These are phyloP conservation scores for Chionoecetes opilio DNA, from an alignment of 1,140 invertebrate genomes.

Conservation along the genomic window DNA sequence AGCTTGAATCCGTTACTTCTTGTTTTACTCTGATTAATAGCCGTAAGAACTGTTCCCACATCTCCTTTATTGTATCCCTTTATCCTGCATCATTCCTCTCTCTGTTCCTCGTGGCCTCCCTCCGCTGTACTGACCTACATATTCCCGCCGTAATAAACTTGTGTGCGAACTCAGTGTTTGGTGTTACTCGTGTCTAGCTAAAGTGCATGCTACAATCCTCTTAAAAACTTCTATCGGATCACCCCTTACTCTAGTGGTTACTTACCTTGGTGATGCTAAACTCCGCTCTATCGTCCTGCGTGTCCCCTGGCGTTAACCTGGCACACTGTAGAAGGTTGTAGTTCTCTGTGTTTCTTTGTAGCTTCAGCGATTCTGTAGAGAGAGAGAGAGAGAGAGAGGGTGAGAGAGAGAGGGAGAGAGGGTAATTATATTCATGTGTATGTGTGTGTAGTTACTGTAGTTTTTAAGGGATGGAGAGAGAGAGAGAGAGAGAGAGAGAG, in stretches of 20 bases:
- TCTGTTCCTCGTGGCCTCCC: too few species aligned
- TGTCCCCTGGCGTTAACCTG: not conserved
- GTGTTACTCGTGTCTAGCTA: too few species aligned
- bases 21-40: too few species aligned
- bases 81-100: not conserved
- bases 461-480: not conserved
- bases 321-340: slow-evolving; percentile 38
- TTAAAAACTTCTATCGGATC: too few species aligned
- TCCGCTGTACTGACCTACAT: too few species aligned
- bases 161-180: too few species aligned
- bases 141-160: too few species aligned
- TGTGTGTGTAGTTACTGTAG: not conserved
- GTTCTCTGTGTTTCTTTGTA: slow-evolving; percentile 65
- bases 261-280: slow-evolving; percentile 47
- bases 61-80: too few species aligned
- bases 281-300: slow-evolving; percentile 60
- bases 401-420: not conserved
- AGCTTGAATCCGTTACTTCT: too few species aligned
- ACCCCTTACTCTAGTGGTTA: not conserved
- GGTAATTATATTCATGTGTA: too few species aligned
- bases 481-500: not conserved
- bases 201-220: too few species aligned
- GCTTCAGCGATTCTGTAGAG: slow-evolving; percentile 59
- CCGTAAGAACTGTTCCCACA: too few species aligned
- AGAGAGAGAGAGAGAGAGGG: not conserved